Conservation (phyloP, 64 coral and sea anemone species). For the Montipora efflorescens region DNA sequence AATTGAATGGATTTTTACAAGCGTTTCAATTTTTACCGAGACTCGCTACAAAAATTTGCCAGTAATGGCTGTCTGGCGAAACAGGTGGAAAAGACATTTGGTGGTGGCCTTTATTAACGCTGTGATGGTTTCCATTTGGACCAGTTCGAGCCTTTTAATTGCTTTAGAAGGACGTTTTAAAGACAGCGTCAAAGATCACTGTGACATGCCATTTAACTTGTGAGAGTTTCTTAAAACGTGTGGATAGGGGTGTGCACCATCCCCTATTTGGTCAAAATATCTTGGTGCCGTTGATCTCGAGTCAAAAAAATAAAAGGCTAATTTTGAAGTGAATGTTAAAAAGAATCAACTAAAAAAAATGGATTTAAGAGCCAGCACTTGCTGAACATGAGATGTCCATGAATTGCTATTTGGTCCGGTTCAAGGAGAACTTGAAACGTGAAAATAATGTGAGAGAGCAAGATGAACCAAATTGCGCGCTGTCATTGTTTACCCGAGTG, state of each 20-base stretch:
- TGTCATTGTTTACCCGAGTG: too few species aligned
- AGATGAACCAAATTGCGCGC: too few species aligned
- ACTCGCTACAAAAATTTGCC: slow-evolving; percentile 3
- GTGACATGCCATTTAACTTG: slow-evolving; percentile 7
- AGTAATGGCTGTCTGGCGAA: slow-evolving; percentile 1
- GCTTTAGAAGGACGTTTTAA: neutral
- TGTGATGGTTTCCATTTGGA: slow-evolving; percentile 1
- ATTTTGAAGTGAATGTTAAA: too few species aligned
- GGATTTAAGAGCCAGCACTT: too few species aligned
- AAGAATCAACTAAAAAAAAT: too few species aligned
- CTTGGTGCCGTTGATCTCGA: too few species aligned
- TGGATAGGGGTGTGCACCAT: neutral
- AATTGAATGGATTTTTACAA: slow-evolving; percentile 24
- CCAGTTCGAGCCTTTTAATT: neutral
- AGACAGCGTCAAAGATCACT: neutral
- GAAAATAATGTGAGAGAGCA: too few species aligned
- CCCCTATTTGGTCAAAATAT: too few species aligned
- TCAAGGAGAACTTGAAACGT: too few species aligned
- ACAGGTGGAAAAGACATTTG: slow-evolving; percentile 14
- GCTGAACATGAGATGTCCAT: too few species aligned
- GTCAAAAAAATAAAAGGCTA: too few species aligned
- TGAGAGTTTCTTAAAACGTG: neutral
- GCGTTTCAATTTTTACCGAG: neutral
- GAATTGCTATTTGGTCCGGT: too few species aligned
- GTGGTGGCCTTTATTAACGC: neutral